Evolutionary conservation across 2,113 vertebrate species (phyloP).

Genomic region (Corvus moneduloides): DNA sequence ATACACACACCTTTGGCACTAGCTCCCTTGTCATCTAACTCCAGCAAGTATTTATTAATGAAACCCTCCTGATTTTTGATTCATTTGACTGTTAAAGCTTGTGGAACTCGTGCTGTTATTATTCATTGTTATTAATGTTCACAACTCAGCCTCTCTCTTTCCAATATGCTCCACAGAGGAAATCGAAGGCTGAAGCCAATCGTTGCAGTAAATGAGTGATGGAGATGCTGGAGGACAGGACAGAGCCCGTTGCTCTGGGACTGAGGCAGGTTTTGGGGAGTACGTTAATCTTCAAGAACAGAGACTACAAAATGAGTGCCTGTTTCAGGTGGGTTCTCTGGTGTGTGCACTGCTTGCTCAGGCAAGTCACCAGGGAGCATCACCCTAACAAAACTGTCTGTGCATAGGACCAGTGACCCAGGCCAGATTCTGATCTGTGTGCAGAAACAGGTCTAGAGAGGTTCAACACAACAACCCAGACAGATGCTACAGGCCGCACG

Average conservation of each 20-base stretch:
- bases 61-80: constrained; percentile 15
- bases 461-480: neutral
- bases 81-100: constrained; percentile 54
- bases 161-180: constrained; percentile 36
- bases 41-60: constrained; percentile 24
- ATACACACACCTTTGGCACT: neutral
- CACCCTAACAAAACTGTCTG: neutral
- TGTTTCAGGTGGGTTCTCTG: neutral
- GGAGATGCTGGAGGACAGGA: neutral
- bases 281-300: neutral
- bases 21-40: neutral
- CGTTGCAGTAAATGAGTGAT: constrained; percentile 26
- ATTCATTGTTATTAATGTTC: constrained; percentile 60
- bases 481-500: neutral
- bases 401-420: neutral
- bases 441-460: neutral
- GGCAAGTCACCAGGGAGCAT: neutral
- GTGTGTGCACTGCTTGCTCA: neutral
- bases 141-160: constrained; percentile 24
- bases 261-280: neutral
- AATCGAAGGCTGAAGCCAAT: constrained; percentile 49
- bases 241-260: neutral
- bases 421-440: neutral
- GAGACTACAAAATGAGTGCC: neutral
- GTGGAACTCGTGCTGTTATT: constrained; percentile 31